Percentiles rank a stretch among this genome's conserved stretches.
Evolutionary conservation across 2,888 invertebrate species (phyloP).

Genomic region (Drosophila koepferae): DNA sequence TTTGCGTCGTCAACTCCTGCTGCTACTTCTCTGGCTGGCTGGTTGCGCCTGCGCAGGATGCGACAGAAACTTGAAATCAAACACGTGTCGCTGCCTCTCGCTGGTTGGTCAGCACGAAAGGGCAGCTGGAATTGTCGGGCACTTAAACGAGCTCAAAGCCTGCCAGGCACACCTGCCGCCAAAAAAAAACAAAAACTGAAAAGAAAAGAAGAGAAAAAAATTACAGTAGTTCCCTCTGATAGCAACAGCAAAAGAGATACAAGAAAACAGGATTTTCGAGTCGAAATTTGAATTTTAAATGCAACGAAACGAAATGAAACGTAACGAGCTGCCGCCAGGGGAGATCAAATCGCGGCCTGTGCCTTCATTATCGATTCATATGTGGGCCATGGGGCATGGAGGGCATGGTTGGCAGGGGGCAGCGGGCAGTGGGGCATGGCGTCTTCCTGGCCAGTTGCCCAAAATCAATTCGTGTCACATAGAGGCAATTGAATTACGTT

Average conservation of each 20-base stretch:
- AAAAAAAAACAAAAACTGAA: slow-evolving; percentile 36
- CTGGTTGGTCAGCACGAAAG: slow-evolving; percentile 64
- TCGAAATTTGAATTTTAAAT: slow-evolving; percentile 68
- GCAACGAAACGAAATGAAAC: slow-evolving; percentile 34
- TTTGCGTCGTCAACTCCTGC: slow-evolving; percentile 2
- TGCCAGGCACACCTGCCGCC: slow-evolving; percentile 66
- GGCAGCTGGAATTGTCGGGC: slow-evolving; percentile 58
- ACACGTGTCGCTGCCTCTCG: slow-evolving; percentile 69
- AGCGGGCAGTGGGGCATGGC: slow-evolving; percentile 5
- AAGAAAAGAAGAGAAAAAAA: background rate
- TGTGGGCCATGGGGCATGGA: slow-evolving; percentile 21
- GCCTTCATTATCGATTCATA: slow-evolving; percentile 37
- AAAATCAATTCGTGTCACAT: slow-evolving; percentile 74
- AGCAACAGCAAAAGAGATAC: slow-evolving; percentile 20
- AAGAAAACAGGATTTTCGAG: slow-evolving; percentile 69
- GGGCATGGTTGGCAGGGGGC: background rate
- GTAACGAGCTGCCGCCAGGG: background rate
- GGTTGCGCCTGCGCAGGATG: slow-evolving; percentile 70
- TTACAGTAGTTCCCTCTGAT: slow-evolving; percentile 56
- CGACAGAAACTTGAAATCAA: slow-evolving; percentile 75
- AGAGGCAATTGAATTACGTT: slow-evolving; percentile 64
- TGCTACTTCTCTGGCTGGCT: no score
- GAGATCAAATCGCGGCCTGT: slow-evolving; percentile 23
- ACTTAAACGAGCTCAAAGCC: slow-evolving; percentile 31
- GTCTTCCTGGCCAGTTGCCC: slow-evolving; percentile 15